These are phyloP conservation scores for Nomada ferruginata DNA, from an alignment of 2,888 invertebrate species.

Conservation along the genomic window DNA sequence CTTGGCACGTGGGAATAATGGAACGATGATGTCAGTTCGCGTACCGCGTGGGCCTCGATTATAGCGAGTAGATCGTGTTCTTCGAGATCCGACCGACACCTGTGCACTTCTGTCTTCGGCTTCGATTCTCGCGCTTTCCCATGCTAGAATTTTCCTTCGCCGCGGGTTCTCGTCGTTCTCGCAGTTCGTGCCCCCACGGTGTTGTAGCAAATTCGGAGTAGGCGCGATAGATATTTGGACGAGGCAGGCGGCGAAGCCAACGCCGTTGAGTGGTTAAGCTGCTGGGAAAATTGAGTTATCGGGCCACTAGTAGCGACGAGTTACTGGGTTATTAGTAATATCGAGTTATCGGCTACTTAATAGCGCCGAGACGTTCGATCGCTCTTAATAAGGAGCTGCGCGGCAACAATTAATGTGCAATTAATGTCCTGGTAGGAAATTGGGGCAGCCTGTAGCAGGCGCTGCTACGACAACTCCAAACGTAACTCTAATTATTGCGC, in stretches of 20 bases:
- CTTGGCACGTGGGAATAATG: slow-evolving; percentile 77
- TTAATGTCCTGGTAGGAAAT: slow-evolving; percentile 7
- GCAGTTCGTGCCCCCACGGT: too few relatives aligned
- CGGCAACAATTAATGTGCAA: slow-evolving; percentile 3
- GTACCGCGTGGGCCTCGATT: slow-evolving; percentile 78
- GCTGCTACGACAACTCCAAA: background rate
- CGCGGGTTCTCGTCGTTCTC: too few relatives aligned
- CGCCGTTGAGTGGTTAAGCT: slow-evolving; percentile 18
- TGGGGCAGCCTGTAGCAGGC: background rate
- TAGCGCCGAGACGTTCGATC: slow-evolving; percentile 26
- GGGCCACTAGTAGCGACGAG: slow-evolving; percentile 28
- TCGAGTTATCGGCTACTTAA: slow-evolving; percentile 56
- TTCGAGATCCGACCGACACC: slow-evolving; percentile 15
- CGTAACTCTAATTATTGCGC: background rate
- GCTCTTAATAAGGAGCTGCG: slow-evolving; percentile 3
- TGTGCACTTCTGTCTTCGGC: background rate
- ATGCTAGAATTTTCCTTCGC: too few relatives aligned
- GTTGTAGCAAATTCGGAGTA: background rate
- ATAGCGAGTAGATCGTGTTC: slow-evolving; percentile 64
- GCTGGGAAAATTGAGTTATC: slow-evolving; percentile 42
- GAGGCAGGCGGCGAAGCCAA: slow-evolving; percentile 1
- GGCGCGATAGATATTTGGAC: background rate
- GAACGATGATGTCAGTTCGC: slow-evolving; percentile 78
- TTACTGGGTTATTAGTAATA: slow-evolving; percentile 28
- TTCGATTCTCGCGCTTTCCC: too few relatives aligned